Evolutionary conservation across 1,140 invertebrate species (phyloP), one percentile per base, ranked within the genome.

Genomic region (Scylla paramamosain): DNA sequence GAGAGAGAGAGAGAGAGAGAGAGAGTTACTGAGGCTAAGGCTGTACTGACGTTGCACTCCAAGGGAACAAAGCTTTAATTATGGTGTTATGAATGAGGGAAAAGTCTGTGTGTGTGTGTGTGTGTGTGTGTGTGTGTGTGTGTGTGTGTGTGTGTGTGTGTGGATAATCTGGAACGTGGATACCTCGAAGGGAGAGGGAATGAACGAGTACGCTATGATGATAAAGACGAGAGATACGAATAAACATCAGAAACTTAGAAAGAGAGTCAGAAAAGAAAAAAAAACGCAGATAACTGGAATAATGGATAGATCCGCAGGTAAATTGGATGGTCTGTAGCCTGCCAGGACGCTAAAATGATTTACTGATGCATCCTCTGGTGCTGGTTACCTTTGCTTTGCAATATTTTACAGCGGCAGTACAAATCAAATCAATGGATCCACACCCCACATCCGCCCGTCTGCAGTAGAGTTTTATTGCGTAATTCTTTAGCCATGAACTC

Each of bases 1-100:
- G 87, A 46, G 87, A 46, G 87, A 46, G 86, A 46, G 87, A 46
- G 87, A 46, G 87, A 46, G 87, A 46, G 87, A 46, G 88, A 25
- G 45, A 46, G 45, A 46, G 45, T 39, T 32, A 88, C 31, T 39
- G 86, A 88, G 20, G 32, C 28, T 32, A 86, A 29, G 28, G 83
- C n/a, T 86, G 83, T 16, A 16, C 20, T 77, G 67, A 77, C 67
- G 67, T 77, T 7, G n/a, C 67, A n/a, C 67, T 77, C 2, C 12
- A 77, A 77, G n/a, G 20, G 67, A 77, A n/a, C 20, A 77, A 77
- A 77, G 67, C 67, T 1, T 77, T 77, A 77, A 77, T 77, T 77
- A 77, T 77, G n/a, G 67, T 77, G 20, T 77, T 77, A 77, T 77
- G 67, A 77, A 77, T 20, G 67, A 77, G 67, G 67, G 2, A n/a